phyloP scores from a whole-genome alignment of 2,113 vertebrate species.

The Columba janthina region DNA sequence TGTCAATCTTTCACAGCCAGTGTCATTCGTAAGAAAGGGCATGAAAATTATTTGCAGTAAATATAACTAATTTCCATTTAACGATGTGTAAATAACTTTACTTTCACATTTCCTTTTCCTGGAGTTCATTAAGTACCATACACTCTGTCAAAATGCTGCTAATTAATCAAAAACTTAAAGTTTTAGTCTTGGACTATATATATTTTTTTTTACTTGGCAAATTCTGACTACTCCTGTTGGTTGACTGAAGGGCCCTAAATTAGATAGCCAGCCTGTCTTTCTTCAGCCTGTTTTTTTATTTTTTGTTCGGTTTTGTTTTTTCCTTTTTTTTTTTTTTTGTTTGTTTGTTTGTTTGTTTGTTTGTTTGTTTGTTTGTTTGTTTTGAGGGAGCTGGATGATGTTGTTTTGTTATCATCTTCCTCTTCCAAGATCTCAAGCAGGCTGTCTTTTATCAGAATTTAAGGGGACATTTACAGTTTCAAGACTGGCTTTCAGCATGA shows the following conservation, averaged over 20 bases:
- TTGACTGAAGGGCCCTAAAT: neutral
- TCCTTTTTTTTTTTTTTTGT: neutral
- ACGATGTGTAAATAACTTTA: neutral
- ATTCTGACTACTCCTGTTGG: neutral
- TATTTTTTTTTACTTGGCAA: neutral
- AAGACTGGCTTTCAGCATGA: neutral
- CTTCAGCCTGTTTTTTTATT: neutral
- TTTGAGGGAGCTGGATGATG: accelerated
- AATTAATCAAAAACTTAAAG: neutral
- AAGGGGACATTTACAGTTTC: neutral
- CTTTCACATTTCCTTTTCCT: neutral
- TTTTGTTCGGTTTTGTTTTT: neutral
- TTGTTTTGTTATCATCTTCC: neutral
- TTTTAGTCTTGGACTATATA: neutral
- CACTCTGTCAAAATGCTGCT: neutral
- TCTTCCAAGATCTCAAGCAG: neutral
- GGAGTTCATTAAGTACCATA: neutral
- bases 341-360: too few relatives aligned
- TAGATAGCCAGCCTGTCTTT: neutral
- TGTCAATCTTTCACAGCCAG: neutral
- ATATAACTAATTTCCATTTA: neutral
- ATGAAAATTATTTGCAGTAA: neutral
- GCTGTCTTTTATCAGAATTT: neutral
- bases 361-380: neutral
- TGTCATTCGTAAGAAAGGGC: neutral